Evolutionary conservation across 1,140 invertebrate species (phyloP).

Genomic region (Halesus radiatus): DNA sequence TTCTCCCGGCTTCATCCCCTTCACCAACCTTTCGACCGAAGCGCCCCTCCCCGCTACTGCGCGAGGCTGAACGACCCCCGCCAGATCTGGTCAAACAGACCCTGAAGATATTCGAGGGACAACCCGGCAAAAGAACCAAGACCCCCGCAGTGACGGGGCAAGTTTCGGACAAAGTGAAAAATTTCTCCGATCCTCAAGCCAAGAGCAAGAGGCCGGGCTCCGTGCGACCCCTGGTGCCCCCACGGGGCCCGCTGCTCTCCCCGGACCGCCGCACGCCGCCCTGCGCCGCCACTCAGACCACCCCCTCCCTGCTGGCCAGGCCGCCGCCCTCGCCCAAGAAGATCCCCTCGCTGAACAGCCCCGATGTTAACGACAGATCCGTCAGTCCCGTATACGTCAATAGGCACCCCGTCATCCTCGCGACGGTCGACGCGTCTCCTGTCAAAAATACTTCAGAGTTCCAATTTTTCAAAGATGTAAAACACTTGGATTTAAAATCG

Average conservation of each 20-base stretch:
- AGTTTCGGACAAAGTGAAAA: constrained; percentile 77
- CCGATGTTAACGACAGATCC: constrained; percentile 43
- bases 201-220: constrained; percentile 54
- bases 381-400: constrained; percentile 43
- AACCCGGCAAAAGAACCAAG: constrained; percentile 60
- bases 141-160: constrained; percentile 70
- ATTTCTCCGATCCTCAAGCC: constrained; percentile 73
- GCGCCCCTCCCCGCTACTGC: constrained; percentile 78
- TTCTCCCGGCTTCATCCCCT: constrained; percentile 16
- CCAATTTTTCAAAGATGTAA: neutral
- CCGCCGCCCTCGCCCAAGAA: constrained; percentile 54
- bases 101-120: constrained; percentile 85
- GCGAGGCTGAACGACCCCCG: constrained; percentile 85
- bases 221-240: constrained; percentile 33
- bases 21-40: constrained; percentile 48
- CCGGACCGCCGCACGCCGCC: constrained; percentile 21
- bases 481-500: constrained; percentile 21
- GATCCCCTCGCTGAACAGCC: neutral
- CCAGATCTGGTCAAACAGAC: constrained; percentile 89
- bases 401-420: constrained; percentile 37
- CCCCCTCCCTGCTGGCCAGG: constrained; percentile 40
- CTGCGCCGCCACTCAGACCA: constrained; percentile 40
- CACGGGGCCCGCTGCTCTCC: constrained; percentile 44
- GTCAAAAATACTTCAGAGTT: constrained; percentile 27
- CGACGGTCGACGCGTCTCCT: neutral